These are phyloP conservation scores for Pandemis heparana DNA, from an alignment of 2,888 invertebrate species.

Conservation along the genomic window DNA sequence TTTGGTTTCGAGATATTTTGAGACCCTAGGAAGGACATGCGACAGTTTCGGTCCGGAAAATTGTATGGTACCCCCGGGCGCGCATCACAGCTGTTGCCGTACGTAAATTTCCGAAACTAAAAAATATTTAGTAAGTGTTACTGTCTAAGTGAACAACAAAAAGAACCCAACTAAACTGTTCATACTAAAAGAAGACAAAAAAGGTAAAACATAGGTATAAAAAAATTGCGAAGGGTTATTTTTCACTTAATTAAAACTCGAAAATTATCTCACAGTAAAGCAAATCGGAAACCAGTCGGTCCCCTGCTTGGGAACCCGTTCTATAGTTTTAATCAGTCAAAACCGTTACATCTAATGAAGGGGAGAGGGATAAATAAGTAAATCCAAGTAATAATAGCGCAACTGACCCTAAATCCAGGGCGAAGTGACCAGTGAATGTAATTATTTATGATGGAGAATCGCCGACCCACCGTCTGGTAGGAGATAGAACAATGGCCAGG, in stretches of 20 bases:
- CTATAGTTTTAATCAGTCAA: constrained; percentile 84
- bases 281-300: constrained; percentile 74
- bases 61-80: too few relatives aligned
- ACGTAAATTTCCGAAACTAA: too few relatives aligned
- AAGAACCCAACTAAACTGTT: background rate
- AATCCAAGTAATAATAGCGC: constrained; percentile 77
- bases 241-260: constrained; percentile 73
- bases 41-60: too few relatives aligned
- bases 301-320: constrained; percentile 80
- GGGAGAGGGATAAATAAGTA: constrained; percentile 81
- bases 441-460: constrained; percentile 80
- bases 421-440: constrained; percentile 80
- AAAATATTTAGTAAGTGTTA: too few relatives aligned
- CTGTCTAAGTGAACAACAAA: too few relatives aligned
- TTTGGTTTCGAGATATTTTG: too few relatives aligned
- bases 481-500: constrained; percentile 81
- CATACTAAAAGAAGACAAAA: too few relatives aligned
- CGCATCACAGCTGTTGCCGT: too few relatives aligned
- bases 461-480: constrained; percentile 80
- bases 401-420: constrained; percentile 77
- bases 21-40: too few relatives aligned
- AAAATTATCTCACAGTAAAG: constrained; percentile 78
- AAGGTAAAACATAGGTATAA: background rate
- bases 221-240: constrained; percentile 45
- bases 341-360: constrained; percentile 86